These are phyloP conservation scores for Dufourea novaeangliae DNA, from an alignment of 1,140 invertebrate genomes.

Conservation along the genomic window DNA sequence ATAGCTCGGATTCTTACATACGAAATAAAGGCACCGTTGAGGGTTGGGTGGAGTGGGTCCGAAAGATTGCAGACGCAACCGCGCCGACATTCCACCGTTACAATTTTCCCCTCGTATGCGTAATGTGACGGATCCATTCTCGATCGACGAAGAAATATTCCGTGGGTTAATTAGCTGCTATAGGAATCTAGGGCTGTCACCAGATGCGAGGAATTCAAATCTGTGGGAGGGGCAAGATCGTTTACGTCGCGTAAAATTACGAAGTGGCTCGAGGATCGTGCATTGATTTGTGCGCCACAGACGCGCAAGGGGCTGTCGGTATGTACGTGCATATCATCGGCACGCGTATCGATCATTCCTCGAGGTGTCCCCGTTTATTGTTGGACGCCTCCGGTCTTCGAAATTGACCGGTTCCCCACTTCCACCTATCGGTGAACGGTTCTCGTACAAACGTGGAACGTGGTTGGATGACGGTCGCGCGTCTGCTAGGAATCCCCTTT, in stretches of 20 bases:
- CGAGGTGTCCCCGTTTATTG: slow-evolving; percentile 43
- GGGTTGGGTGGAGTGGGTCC: not conserved
- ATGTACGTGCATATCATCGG: slow-evolving; percentile 28
- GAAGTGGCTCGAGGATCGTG: slow-evolving; percentile 6
- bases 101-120: too few species aligned
- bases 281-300: slow-evolving; percentile 20
- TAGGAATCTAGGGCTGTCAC: too few species aligned
- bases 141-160: too few species aligned
- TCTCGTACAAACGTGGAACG: not conserved
- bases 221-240: not conserved
- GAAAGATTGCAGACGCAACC: too few species aligned
- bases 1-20: slow-evolving; percentile 39
- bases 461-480: not conserved
- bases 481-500: not conserved
- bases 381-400: slow-evolving; percentile 37
- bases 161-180: too few species aligned
- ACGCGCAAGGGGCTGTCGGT: not conserved
- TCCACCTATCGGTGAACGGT: too few species aligned
- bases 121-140: too few species aligned
- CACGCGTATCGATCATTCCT: slow-evolving; percentile 50
- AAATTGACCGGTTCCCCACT: slow-evolving; percentile 36
- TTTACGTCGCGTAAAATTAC: slow-evolving; percentile 3
- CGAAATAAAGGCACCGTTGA: slow-evolving; percentile 10
- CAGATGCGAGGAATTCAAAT: too few species aligned
- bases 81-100: too few species aligned